Base-by-base conservation (phyloP, 2,797 vertebrate species). In the Chelonia mydas region DNA sequence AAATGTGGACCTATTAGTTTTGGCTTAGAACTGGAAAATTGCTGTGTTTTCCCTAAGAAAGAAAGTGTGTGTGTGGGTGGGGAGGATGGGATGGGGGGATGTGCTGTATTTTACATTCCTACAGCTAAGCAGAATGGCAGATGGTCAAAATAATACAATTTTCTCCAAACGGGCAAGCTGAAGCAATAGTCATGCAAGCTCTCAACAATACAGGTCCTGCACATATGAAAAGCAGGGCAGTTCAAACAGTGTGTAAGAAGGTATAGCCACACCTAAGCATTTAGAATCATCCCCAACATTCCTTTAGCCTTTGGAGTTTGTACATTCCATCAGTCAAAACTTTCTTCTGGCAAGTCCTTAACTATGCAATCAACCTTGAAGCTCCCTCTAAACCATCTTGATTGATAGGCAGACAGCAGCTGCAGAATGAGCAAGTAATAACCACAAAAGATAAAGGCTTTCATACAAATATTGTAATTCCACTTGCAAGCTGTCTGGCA, bases 111-210 rank as follows among this genome's bases (percentile, higher is more conserved):
- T 98, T 96, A 96, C 98, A 98, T 99, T 99, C 98, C 98, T 98
- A 97, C 91, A 96, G 97, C 98, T 98, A 98, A 97, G 98, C 98
- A 97, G 98, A 96, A 95, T 82, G 97, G 98, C 98, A 99, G 99
- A 99, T 98, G 98, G 98, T 98, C 98, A 98, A 97, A 98, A 98
- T 98, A 98, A 99, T 96, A 98, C 97, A 97, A 97, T 98, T 98
- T 98, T 97, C 95, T 96, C 96, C 97, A 97, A 98, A 96, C 94
- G 98, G 98, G 98, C 97, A 97, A 97, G 97, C 89, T 92, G 16
- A 72, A 97, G 95, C 94, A 77, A 95, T 55, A 65, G 74, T 57
- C 91, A 83, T 74, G 94, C 97, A 86, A 91, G 90, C 27, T 49
- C 85, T n/a, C 65, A 90, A 96, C 92, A 95, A 95, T 80, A 95